Conservation (phyloP, 2,888 invertebrate genomes). For the Xanthia icteritia region DNA sequence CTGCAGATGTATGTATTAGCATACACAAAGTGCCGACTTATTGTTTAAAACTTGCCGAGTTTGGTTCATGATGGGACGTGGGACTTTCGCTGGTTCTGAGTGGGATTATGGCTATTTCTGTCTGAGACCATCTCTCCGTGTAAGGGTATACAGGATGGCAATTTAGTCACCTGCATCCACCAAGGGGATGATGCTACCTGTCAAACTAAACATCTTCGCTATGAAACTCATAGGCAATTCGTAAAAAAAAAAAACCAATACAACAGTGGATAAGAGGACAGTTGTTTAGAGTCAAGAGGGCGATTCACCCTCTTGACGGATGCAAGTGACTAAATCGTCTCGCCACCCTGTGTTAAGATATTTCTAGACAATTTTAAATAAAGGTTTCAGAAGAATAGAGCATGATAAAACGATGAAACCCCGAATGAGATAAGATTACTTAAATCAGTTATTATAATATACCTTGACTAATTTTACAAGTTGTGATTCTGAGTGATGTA, state of each 20-base stretch:
- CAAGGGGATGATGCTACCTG: not conserved
- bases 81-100: constrained; percentile 42
- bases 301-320: not conserved
- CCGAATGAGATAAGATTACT: no score
- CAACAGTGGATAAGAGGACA: not conserved
- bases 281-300: not conserved
- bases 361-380: not conserved
- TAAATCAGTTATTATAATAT: not conserved
- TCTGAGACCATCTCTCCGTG: not conserved
- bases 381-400: not conserved
- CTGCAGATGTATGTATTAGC: constrained; percentile 56
- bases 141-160: not conserved
- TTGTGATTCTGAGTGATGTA: not conserved
- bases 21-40: constrained; percentile 45
- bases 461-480: not conserved
- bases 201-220: not conserved
- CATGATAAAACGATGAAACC: not conserved
- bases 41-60: constrained; percentile 39
- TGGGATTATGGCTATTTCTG: constrained; percentile 18
- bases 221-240: not conserved
- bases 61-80: constrained; percentile 43
- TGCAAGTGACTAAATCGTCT: not conserved
- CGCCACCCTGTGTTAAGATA: not conserved
- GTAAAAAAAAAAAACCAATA: not conserved
- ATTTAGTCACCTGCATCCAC: not conserved